Conservation (phyloP, 2,113 vertebrate genomes). For the Toxostoma redivivum region DNA sequence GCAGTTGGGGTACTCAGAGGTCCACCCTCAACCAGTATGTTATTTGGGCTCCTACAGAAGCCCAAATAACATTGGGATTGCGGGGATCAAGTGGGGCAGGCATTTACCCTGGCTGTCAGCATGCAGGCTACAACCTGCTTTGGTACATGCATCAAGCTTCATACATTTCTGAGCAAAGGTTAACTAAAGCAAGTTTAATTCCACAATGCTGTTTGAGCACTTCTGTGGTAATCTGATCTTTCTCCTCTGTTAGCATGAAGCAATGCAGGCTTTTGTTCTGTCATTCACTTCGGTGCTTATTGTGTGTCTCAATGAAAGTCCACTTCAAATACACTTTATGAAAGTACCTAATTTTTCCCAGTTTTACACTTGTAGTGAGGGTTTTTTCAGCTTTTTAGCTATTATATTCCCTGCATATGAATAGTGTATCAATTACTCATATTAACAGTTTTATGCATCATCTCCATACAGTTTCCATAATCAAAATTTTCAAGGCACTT, state of each 20-base stretch:
- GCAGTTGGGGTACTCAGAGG: not conserved
- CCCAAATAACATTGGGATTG: not conserved
- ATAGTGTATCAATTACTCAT: not conserved
- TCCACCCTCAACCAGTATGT: not conserved
- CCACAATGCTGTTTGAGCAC: not conserved
- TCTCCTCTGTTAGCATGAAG: not conserved
- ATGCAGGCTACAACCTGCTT: not conserved
- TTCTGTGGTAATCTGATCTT: not conserved
- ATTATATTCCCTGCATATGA: not conserved
- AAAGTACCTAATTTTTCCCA: not conserved
- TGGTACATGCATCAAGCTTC: not conserved
- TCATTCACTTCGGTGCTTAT: not conserved
- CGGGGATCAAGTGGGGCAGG: accelerated
- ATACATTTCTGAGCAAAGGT: not conserved
- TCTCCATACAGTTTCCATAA: not conserved
- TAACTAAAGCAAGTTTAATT: not conserved
- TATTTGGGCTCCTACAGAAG: not conserved
- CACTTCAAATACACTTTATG: not conserved
- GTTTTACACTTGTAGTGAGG: not conserved
- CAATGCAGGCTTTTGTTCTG: not conserved
- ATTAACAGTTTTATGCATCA: not conserved
- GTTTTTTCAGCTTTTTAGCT: not conserved
- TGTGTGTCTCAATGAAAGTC: not conserved
- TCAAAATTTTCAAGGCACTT: not conserved
- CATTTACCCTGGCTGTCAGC: not conserved